phyloP scores from a whole-genome alignment of 2,797 vertebrate species.

The Discoglossus pictus region DNA sequence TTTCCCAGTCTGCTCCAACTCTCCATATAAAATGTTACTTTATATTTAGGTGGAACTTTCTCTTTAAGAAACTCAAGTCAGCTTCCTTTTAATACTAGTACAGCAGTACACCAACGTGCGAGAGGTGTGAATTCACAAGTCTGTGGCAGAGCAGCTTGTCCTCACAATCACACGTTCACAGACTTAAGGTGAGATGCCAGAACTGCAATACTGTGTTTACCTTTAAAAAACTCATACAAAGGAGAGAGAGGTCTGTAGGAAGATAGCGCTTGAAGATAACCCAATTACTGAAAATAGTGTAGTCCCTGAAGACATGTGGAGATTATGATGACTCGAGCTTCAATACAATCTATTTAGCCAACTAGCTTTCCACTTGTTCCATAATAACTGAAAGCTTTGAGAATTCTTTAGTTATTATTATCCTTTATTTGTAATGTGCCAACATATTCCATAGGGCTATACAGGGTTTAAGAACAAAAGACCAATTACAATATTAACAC shows the following conservation, averaged over 20 bases:
- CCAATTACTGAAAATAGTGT: not conserved
- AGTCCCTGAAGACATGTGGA: not conserved
- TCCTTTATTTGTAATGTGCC: no score
- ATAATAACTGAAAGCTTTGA: no score
- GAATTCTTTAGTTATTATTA: no score
- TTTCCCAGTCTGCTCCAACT: no score
- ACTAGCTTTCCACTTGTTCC: no score
- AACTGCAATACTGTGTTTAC: conserved; percentile 48
- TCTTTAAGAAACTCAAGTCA: not conserved
- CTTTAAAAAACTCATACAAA: conserved; percentile 35
- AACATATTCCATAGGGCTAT: no score
- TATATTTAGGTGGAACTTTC: not conserved
- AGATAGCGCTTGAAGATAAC: not conserved
- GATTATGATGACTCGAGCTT: conserved; percentile 6
- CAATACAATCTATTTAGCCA: no score
- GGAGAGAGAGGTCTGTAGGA: not conserved
- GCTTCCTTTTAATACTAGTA: conserved; percentile 17
- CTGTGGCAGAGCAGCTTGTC: conserved; percentile 34
- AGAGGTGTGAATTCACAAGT: conserved; percentile 33
- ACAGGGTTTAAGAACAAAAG: no score
- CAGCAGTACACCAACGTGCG: conserved; percentile 1
- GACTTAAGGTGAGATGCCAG: conserved; percentile 40
- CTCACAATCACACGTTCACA: conserved; percentile 48
- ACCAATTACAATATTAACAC: no score
- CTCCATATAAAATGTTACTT: no score